Percentiles rank a stretch among this genome's conserved stretches.
Conservation (phyloP, 2,113 vertebrate species). For the Tinamus guttatus region DNA sequence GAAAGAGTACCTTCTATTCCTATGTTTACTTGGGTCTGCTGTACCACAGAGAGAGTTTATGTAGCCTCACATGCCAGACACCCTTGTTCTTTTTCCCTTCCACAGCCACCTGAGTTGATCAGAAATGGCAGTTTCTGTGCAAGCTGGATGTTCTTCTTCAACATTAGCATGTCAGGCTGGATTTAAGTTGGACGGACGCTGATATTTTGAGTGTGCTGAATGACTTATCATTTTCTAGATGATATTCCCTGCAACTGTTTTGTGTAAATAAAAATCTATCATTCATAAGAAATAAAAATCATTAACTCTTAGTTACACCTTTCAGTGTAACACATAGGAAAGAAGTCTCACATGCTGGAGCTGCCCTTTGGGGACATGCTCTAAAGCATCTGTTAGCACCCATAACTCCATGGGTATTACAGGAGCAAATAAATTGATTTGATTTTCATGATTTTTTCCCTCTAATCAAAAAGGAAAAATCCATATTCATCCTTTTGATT, state of each 20-base stretch:
- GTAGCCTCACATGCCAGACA: neutral
- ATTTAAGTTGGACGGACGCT: neutral
- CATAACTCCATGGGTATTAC: neutral
- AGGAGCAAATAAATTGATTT: neutral
- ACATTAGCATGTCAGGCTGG: neutral
- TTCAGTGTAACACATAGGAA: neutral
- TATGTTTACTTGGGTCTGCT: neutral
- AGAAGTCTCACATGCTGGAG: neutral
- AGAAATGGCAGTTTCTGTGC: neutral
- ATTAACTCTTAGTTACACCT: neutral
- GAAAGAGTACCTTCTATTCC: neutral
- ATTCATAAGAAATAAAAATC: neutral
- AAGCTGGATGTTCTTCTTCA: neutral
- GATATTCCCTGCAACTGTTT: neutral
- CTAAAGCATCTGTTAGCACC: neutral
- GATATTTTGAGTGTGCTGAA: neutral
- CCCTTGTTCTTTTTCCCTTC: neutral
- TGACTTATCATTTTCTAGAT: neutral
- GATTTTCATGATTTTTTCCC: neutral
- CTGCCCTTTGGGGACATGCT: neutral
- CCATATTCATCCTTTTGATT: neutral
- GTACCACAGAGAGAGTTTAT: neutral
- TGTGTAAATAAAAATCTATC: neutral
- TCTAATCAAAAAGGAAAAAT: neutral
- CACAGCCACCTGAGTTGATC: neutral